Evolutionary conservation across 2,113 vertebrate genomes (phyloP).

Genomic region (Hylia prasina): DNA sequence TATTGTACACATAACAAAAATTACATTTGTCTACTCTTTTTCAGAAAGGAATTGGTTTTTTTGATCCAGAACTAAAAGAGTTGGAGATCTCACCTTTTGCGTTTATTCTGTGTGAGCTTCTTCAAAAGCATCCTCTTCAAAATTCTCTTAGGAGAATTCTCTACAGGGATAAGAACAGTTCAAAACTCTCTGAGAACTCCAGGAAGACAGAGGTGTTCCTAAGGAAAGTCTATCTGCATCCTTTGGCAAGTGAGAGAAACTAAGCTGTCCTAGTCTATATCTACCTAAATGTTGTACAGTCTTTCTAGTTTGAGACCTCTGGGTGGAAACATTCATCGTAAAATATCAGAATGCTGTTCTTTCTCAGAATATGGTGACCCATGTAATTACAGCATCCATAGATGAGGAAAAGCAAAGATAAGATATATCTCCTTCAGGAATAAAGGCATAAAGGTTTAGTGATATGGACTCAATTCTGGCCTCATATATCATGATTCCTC

Average conservation of each 20-base stretch:
- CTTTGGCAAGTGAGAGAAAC: neutral
- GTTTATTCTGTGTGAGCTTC: neutral
- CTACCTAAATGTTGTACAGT: neutral
- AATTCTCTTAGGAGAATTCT: neutral
- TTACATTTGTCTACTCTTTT: neutral
- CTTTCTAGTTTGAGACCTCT: neutral
- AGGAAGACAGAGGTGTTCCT: neutral
- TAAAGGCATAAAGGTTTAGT: neutral
- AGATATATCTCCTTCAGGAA: neutral
- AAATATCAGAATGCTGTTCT: neutral
- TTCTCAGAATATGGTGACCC: neutral
- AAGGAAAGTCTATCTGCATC: neutral
- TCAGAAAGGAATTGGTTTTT: neutral
- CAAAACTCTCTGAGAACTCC: neutral
- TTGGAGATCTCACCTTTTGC: neutral
- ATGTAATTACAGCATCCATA: neutral
- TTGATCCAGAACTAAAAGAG: neutral
- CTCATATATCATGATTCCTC: neutral
- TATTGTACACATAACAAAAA: neutral
- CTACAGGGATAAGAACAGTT: neutral
- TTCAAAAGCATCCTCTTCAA: neutral
- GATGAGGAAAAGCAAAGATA: neutral
- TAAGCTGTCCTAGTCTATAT: neutral
- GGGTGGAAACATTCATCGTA: neutral
- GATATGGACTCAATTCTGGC: neutral